phyloP scores from a whole-genome alignment of 92 coral and sea anemone species.

The Blastomussa wellsi region DNA sequence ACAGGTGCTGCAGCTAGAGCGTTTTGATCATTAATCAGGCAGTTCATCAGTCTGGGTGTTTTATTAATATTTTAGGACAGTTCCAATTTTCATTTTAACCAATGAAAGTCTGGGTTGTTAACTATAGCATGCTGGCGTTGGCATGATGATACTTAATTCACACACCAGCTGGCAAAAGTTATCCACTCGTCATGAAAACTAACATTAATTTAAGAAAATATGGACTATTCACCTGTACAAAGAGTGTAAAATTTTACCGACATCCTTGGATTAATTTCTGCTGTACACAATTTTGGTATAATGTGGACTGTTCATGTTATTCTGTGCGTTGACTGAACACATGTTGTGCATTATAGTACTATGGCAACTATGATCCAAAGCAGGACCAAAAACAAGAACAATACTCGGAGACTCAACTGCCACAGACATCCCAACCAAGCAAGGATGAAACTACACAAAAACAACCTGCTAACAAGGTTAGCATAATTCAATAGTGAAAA shows the following conservation, averaged over 20 bases:
- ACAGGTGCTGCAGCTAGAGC: constrained; percentile 12
- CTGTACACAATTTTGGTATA: too few relatives aligned
- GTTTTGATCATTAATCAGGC: too few relatives aligned
- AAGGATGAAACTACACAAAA: constrained; percentile 19
- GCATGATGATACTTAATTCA: neutral
- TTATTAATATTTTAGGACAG: too few relatives aligned
- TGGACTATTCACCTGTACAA: too few relatives aligned
- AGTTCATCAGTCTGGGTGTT: too few relatives aligned
- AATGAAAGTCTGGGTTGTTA: too few relatives aligned
- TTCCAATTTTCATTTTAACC: too few relatives aligned
- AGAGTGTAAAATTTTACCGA: too few relatives aligned
- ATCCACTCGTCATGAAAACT: neutral
- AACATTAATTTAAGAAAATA: too few relatives aligned
- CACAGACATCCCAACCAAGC: constrained; percentile 30
- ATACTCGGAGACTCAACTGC: constrained; percentile 4
- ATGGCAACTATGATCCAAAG: constrained; percentile 34
- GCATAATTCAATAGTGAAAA: neutral
- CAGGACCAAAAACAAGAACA: constrained; percentile 38
- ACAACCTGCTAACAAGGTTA: constrained; percentile 31
- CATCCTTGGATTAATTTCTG: too few relatives aligned
- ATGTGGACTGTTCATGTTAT: neutral
- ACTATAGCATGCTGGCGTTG: neutral
- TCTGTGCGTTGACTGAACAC: neutral
- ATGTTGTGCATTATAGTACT: constrained; percentile 5
- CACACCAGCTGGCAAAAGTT: neutral